phyloP scores from a whole-genome alignment of 2,888 invertebrate genomes.

The Mamestra brassicae region DNA sequence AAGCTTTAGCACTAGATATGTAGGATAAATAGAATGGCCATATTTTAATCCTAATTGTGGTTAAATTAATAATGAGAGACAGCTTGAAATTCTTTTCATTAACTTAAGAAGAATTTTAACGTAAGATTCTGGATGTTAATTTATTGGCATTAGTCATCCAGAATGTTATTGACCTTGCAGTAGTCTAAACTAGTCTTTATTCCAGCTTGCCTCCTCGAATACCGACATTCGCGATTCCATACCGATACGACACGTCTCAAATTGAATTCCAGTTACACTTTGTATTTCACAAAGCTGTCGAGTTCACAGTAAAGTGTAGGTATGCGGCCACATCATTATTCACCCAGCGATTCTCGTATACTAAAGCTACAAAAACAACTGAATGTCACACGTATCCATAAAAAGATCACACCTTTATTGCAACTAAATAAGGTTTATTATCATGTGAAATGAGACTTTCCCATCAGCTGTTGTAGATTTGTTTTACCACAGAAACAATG shows the following conservation, averaged over 20 bases:
- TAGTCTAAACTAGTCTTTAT: constrained; percentile 6
- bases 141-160: background rate
- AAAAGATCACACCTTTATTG: constrained; percentile 61
- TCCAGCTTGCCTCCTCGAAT: constrained; percentile 24
- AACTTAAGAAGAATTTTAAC: background rate
- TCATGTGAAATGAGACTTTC: constrained; percentile 60
- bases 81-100: background rate
- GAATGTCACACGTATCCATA: constrained; percentile 51
- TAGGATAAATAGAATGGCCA: no score
- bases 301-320: constrained; percentile 75
- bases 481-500: constrained; percentile 80
- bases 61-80: no score
- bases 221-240: constrained; percentile 39
- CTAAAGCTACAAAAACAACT: constrained; percentile 58
- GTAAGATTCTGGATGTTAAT: background rate
- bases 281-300: constrained; percentile 75
- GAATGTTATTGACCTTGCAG: constrained; percentile 4
- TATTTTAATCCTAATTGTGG: no score
- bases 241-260: constrained; percentile 60
- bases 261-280: constrained; percentile 76
- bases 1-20: no score
- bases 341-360: constrained; percentile 72
- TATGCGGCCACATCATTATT: constrained; percentile 84
- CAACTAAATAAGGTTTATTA: constrained; percentile 67
- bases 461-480: constrained; percentile 64